Conservation (phyloP, 2,113 vertebrate genomes). For the Hyperoodon ampullatus region DNA sequence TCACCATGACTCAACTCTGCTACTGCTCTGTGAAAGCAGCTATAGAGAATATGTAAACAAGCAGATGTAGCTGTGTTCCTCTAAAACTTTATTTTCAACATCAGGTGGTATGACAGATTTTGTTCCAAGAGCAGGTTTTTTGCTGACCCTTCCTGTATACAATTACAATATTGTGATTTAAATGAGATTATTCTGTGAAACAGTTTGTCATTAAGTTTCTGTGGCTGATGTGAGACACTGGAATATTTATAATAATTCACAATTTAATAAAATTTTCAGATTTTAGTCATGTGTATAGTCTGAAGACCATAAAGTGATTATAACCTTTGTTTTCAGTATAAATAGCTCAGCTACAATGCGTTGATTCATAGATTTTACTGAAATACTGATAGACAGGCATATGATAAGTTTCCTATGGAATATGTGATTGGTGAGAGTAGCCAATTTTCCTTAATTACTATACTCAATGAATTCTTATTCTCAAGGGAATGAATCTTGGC, state of each 20-base stretch:
- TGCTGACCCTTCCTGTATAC: background rate
- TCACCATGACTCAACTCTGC: background rate
- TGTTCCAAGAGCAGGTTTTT: background rate
- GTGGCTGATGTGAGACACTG: background rate
- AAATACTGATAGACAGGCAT: background rate
- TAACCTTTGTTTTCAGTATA: background rate
- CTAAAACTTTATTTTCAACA: background rate
- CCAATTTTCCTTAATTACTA: background rate
- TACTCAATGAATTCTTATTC: background rate
- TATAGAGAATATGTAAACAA: background rate
- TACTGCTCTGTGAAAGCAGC: background rate
- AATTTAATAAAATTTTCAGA: background rate
- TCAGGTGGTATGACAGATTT: background rate
- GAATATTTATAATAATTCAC: background rate
- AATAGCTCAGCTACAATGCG: background rate
- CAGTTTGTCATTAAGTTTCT: background rate
- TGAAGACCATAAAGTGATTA: background rate
- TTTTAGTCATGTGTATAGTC: background rate
- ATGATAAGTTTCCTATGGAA: background rate
- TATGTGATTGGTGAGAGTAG: background rate
- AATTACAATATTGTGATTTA: background rate
- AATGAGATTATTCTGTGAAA: background rate
- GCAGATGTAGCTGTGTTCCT: background rate
- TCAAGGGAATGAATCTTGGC: background rate
- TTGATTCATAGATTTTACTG: background rate